Conservation (phyloP, 2,113 vertebrate species). For the Gadus macrocephalus region DNA sequence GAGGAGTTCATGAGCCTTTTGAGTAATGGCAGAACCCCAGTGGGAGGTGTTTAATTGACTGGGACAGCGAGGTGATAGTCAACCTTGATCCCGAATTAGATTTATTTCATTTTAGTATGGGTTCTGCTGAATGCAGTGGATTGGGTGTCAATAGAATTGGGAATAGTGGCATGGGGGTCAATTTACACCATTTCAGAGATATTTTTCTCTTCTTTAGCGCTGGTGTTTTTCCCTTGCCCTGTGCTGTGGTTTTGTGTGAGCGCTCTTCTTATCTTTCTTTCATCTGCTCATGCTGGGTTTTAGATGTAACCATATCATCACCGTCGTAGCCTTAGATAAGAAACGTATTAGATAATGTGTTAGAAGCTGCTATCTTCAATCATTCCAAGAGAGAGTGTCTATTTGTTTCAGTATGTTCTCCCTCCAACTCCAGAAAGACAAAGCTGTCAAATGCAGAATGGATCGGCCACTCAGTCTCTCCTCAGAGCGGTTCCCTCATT, state of each 20-base stretch:
- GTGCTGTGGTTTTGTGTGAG: too few species aligned
- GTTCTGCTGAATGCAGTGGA: slow-evolving; percentile 57
- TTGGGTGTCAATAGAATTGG: slow-evolving; percentile 58
- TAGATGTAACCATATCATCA: too few species aligned
- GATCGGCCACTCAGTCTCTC: slow-evolving; percentile 39
- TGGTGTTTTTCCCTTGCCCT: too few species aligned
- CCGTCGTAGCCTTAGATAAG: too few species aligned
- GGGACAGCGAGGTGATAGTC: slow-evolving; percentile 64
- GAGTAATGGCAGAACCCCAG: slow-evolving; percentile 66
- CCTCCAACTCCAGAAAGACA: slow-evolving; percentile 16
- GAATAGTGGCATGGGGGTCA: slow-evolving; percentile 32
- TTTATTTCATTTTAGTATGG: slow-evolving; percentile 55
- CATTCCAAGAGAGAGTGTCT: slow-evolving; percentile 1
- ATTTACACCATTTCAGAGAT: slow-evolving; percentile 35
- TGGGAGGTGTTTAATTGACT: slow-evolving; percentile 83
- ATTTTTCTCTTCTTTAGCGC: too few species aligned
- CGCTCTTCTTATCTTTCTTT: too few species aligned
- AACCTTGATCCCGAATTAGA: slow-evolving; percentile 40
- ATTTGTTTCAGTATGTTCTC: slow-evolving; percentile 10
- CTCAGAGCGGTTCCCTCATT: not conserved
- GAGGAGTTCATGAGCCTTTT: slow-evolving; percentile 79
- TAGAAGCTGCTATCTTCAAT: too few species aligned
- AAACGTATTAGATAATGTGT: too few species aligned
- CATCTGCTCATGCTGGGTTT: too few species aligned
- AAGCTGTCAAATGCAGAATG: slow-evolving; percentile 32